These are phyloP conservation scores for Montipora cactus DNA, from an alignment of 64 coral and sea anemone species.

Conservation along the genomic window DNA sequence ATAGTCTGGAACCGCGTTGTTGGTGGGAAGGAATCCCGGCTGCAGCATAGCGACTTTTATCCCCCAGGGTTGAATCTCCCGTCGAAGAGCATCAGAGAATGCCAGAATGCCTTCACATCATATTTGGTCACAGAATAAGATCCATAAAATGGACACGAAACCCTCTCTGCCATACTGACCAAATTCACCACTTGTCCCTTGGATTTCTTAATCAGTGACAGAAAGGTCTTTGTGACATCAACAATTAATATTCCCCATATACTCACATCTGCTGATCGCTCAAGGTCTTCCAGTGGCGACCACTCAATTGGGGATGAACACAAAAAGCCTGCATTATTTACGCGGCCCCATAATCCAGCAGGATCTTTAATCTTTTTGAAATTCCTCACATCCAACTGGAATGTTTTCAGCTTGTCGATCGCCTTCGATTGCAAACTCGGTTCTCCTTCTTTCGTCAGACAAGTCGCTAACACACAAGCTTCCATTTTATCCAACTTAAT, in stretches of 20 bases:
- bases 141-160: too few species aligned
- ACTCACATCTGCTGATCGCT: slow-evolving; percentile 28
- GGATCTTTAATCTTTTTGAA: slow-evolving; percentile 43
- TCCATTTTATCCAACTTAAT: slow-evolving; percentile 63
- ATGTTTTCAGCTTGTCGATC: background rate
- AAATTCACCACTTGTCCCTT: slow-evolving; percentile 38
- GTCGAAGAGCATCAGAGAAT: too few species aligned
- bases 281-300: slow-evolving; percentile 6
- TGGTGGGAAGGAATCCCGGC: too few species aligned
- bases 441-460: slow-evolving; percentile 62
- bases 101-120: too few species aligned
- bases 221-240: slow-evolving; percentile 57
- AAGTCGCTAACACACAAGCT: slow-evolving; percentile 70
- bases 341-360: slow-evolving; percentile 55
- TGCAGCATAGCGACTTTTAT: too few species aligned
- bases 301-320: slow-evolving; percentile 2
- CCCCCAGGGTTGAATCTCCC: too few species aligned
- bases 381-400: slow-evolving; percentile 2
- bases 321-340: slow-evolving; percentile 63
- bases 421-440: slow-evolving; percentile 13
- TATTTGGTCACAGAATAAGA: too few species aligned
- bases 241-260: slow-evolving; percentile 31
- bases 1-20: too few species aligned
- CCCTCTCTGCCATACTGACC: too few species aligned
- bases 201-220: slow-evolving; percentile 45